Conservation (phyloP, 1,140 invertebrate species). For the Lordiphosa clarofinis region DNA sequence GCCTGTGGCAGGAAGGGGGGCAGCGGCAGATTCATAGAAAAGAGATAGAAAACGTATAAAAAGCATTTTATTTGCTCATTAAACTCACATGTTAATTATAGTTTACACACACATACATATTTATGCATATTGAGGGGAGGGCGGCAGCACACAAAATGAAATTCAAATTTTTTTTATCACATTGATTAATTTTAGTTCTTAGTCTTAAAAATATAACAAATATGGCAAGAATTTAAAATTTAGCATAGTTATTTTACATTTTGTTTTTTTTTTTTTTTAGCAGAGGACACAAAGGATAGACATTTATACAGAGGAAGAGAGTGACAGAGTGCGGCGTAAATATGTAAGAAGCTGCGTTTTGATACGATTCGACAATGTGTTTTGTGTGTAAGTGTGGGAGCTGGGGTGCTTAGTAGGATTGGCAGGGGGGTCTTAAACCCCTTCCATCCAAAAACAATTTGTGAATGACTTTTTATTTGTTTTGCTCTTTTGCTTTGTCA, state of each 20-base stretch:
- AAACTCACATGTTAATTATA: constrained; percentile 70
- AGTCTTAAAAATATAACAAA: constrained; percentile 14
- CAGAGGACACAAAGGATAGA: constrained; percentile 32
- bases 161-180: constrained; percentile 66
- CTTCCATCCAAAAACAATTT: constrained; percentile 26
- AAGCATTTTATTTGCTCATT: constrained; percentile 46
- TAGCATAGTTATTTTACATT: background rate
- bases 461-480: constrained; percentile 42
- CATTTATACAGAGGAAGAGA: constrained; percentile 32
- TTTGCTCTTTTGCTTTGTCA: constrained; percentile 40
- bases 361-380: constrained; percentile 35
- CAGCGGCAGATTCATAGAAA: constrained; percentile 6
- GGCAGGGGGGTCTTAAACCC: constrained; percentile 17
- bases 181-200: constrained; percentile 60
- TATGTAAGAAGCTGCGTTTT: constrained; percentile 55
- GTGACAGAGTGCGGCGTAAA: constrained; percentile 45
- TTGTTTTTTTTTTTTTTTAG: too few relatives aligned
- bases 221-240: constrained; percentile 41
- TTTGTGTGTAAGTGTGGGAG: constrained; percentile 25
- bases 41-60: constrained; percentile 43
- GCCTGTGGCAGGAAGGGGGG: constrained; percentile 10
- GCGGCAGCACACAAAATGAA: constrained; percentile 65
- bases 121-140: constrained; percentile 46
- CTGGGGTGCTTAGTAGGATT: constrained; percentile 43
- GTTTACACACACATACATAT: constrained; percentile 56